These are phyloP conservation scores for Caenorhabditis doughertyi DNA, from an alignment of 2,888 invertebrate species.

Conservation along the genomic window DNA sequence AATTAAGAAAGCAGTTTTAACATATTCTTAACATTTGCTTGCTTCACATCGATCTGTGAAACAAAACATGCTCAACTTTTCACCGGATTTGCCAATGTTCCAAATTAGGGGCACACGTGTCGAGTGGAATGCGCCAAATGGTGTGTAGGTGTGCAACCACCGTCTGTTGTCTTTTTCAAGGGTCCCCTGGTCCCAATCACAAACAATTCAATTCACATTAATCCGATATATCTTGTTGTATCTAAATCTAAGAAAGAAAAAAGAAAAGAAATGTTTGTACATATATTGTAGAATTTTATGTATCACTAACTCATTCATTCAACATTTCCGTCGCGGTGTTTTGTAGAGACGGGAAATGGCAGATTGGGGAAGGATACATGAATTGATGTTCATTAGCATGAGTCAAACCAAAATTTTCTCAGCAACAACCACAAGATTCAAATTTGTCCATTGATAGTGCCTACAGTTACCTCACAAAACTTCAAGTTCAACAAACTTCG, in stretches of 20 bases:
- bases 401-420: background rate
- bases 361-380: constrained; percentile 36
- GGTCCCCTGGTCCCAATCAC: background rate
- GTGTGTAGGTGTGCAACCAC: constrained; percentile 46
- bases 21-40: no score
- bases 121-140: constrained; percentile 64
- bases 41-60: no score
- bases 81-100: background rate
- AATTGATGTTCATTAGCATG: constrained; percentile 42
- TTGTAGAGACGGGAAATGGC: constrained; percentile 12
- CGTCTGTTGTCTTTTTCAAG: constrained; percentile 57
- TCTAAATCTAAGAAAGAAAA: background rate
- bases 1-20: no score
- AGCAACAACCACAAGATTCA: background rate
- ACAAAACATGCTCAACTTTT: background rate
- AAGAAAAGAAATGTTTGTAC: background rate
- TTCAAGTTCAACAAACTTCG: no score
- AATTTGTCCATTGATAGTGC: background rate
- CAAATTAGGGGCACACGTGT: constrained; percentile 30
- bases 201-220: constrained; percentile 47
- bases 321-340: background rate
- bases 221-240: constrained; percentile 27
- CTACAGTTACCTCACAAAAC: background rate
- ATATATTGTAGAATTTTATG: background rate
- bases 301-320: constrained; percentile 2